Conservation (phyloP, 2,888 invertebrate genomes). For the Phanerotoma sp. region DNA sequence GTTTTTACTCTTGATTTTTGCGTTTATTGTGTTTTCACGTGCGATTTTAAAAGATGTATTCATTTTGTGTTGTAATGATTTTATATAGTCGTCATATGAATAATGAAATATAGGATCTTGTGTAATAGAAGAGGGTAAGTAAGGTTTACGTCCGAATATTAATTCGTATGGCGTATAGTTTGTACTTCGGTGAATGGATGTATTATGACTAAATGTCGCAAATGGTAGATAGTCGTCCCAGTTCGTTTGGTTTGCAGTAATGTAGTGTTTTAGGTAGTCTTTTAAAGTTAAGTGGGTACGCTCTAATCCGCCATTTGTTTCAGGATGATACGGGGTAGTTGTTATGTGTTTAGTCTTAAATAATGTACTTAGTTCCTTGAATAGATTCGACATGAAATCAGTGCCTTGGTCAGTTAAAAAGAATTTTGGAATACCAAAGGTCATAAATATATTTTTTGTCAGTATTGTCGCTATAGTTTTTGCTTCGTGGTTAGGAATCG, state of each 20-base stretch:
- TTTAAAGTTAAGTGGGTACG: conserved; percentile 30
- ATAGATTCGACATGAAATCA: conserved; percentile 29
- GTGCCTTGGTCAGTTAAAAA: conserved; percentile 31
- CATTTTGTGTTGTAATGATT: conserved; percentile 34
- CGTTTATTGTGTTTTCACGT: conserved; percentile 32
- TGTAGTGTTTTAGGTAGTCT: conserved; percentile 31
- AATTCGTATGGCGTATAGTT: conserved; percentile 15
- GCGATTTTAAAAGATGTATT: conserved; percentile 36
- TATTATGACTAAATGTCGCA: conserved; percentile 32
- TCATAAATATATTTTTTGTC: conserved; percentile 20
- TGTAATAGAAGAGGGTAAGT: conserved; percentile 32
- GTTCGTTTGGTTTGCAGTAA: conserved; percentile 27
- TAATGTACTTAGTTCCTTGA: conserved; percentile 24
- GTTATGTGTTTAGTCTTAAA: conserved; percentile 27
- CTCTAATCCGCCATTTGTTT: conserved; percentile 26
- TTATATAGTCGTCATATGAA: conserved; percentile 38
- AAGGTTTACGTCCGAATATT: conserved; percentile 12
- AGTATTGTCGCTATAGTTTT: conserved; percentile 25
- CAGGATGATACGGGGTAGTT: conserved; percentile 34
- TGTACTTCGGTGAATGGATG: conserved; percentile 24
- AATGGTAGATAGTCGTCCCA: conserved; percentile 37
- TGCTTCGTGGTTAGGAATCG: conserved; percentile 25
- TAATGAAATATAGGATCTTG: conserved; percentile 39
- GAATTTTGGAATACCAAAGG: conserved; percentile 31
- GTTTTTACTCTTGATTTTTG: conserved; percentile 35